Percentiles rank a stretch among this genome's conserved stretches.
phyloP scores from a whole-genome alignment of 2,113 vertebrate species.

The Apeltes quadracus region DNA sequence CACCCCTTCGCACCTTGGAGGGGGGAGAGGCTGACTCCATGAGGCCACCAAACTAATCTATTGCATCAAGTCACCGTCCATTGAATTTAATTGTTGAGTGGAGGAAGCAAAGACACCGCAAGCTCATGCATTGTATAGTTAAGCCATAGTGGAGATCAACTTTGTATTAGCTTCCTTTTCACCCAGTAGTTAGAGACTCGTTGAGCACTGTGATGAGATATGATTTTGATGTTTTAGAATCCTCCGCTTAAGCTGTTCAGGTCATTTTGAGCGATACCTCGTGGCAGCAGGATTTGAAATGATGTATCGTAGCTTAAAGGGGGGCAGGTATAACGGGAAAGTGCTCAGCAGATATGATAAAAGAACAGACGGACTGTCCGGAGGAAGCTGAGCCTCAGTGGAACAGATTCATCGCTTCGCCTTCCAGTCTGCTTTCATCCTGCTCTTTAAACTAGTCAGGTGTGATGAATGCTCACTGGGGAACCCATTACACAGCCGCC shows the following conservation, averaged over 20 bases:
- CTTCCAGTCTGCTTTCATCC: constrained; percentile 41
- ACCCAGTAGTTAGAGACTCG: constrained; percentile 24
- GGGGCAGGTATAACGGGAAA: constrained; percentile 13
- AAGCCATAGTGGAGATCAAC: constrained; percentile 29
- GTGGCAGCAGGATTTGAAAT: constrained; percentile 36
- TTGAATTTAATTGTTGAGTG: constrained; percentile 47
- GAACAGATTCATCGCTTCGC: constrained; percentile 39
- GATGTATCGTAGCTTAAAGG: constrained; percentile 52
- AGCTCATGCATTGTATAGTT: constrained; percentile 12
- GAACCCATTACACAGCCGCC: background rate
- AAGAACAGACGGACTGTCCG: constrained; percentile 31
- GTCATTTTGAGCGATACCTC: constrained; percentile 52
- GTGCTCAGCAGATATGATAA: constrained; percentile 44
- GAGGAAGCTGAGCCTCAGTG: constrained; percentile 26
- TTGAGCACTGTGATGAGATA: constrained; percentile 8
- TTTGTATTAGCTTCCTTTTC: constrained; percentile 32
- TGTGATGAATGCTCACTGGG: constrained; percentile 23
- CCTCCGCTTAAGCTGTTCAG: constrained; percentile 8
- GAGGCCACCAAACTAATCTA: constrained; percentile 42
- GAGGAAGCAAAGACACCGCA: constrained; percentile 35
- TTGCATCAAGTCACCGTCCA: constrained; percentile 47
- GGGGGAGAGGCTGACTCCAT: constrained; percentile 5
- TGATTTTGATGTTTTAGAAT: constrained; percentile 20
- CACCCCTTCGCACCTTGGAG: constrained; percentile 28
- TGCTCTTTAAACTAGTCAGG: constrained; percentile 19